Percentiles rank a stretch among this genome's conserved stretches.
Evolutionary conservation across 1,140 invertebrate species (phyloP).

Genomic region (Colletes gigas): DNA sequence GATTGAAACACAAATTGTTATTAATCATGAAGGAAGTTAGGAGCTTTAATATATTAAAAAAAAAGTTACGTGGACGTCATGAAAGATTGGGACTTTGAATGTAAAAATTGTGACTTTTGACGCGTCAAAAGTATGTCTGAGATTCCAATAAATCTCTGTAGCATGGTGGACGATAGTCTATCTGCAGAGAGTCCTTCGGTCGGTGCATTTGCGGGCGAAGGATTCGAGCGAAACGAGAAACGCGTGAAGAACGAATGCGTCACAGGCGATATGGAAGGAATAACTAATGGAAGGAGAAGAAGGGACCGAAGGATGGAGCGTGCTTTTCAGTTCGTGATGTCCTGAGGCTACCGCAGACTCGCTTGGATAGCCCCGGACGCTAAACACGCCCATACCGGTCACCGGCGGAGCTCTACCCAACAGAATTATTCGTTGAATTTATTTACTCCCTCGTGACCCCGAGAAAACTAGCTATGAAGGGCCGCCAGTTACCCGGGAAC

Average conservation of each 20-base stretch:
- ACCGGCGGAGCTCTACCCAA: constrained; percentile 51
- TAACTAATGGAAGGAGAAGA: constrained; percentile 34
- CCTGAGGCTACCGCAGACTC: constrained; percentile 76
- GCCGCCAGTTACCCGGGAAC: constrained; percentile 41
- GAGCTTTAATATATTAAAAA: no score
- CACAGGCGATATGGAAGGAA: constrained; percentile 15
- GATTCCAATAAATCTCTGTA: no score
- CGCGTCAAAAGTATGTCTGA: no score
- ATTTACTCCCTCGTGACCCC: constrained; percentile 69
- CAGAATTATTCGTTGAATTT: constrained; percentile 73
- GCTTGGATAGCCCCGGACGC: constrained; percentile 66
- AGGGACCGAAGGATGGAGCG: constrained; percentile 29
- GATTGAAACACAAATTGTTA: no score
- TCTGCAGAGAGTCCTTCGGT: no score
- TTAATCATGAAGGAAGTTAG: no score
- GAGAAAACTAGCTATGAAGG: constrained; percentile 57
- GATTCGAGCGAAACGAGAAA: constrained; percentile 38
- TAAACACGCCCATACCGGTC: constrained; percentile 73
- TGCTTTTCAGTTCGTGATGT: constrained; percentile 75
- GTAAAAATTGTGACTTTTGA: no score
- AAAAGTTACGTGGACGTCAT: no score
- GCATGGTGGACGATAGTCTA: no score
- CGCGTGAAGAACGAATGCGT: constrained; percentile 42
- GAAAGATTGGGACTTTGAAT: no score
- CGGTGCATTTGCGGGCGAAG: not conserved